Conservation (phyloP, 1,140 invertebrate species). For the Drosophila erecta region DNA sequence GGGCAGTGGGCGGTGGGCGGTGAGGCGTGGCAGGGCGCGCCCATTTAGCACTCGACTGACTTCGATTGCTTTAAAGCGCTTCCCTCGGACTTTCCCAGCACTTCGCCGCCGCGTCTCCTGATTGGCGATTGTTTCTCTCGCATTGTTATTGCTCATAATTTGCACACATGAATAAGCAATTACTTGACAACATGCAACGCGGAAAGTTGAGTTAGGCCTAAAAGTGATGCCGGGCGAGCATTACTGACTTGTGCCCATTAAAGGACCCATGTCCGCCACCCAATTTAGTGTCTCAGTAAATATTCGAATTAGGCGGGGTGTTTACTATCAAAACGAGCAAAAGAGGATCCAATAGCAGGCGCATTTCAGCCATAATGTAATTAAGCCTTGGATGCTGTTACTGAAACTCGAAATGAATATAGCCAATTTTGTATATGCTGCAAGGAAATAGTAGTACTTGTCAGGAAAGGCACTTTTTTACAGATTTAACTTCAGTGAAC, state of each 20-base stretch:
- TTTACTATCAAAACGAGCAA: neutral
- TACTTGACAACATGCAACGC: constrained; percentile 33
- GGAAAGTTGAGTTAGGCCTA: constrained; percentile 15
- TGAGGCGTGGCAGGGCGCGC: constrained; percentile 32
- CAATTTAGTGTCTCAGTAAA: constrained; percentile 18
- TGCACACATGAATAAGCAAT: constrained; percentile 59
- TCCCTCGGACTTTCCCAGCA: constrained; percentile 7
- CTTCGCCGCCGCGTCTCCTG: constrained; percentile 27
- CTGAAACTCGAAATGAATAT: neutral
- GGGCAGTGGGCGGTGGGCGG: constrained; percentile 11
- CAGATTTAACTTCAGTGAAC: too few species aligned
- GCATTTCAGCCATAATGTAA: too few species aligned
- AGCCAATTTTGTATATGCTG: too few species aligned
- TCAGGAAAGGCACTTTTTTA: too few species aligned
- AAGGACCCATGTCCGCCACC: neutral
- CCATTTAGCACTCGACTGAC: constrained; percentile 51
- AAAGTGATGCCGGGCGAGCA: constrained; percentile 18
- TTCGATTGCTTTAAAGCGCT: constrained; percentile 69
- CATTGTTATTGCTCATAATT: constrained; percentile 51
- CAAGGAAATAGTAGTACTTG: too few species aligned
- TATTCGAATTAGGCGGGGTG: constrained; percentile 7
- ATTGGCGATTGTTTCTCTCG: constrained; percentile 41
- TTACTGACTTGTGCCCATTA: constrained; percentile 29
- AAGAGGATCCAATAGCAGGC: neutral
- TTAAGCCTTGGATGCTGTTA: neutral